Conservation (phyloP, 2,888 invertebrate genomes). For the Bhutanitis thaidina region DNA sequence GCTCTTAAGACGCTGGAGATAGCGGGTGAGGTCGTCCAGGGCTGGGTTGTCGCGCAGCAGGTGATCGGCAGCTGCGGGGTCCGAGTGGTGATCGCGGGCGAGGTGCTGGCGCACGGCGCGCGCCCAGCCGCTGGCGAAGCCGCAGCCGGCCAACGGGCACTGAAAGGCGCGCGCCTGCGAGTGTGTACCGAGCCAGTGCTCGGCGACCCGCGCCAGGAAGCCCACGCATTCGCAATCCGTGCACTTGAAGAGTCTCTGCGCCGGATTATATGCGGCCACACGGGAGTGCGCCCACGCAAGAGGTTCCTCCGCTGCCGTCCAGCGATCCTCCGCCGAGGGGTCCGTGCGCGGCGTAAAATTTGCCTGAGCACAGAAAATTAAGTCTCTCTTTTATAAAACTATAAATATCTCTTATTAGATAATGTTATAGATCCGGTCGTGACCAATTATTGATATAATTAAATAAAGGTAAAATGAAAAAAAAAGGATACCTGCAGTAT, state of each 20-base stretch:
- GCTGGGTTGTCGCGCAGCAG: conserved; percentile 86
- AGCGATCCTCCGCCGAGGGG: conserved; percentile 75
- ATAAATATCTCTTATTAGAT: too few species aligned
- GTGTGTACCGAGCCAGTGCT: conserved; percentile 87
- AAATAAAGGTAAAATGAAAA: too few species aligned
- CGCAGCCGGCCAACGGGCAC: conserved; percentile 84
- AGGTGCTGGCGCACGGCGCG: conserved; percentile 86
- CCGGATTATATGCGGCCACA: conserved; percentile 88
- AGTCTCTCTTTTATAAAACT: too few species aligned
- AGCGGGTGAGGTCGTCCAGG: conserved; percentile 86
- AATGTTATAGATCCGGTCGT: too few species aligned
- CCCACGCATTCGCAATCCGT: conserved; percentile 88
- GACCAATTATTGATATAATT: too few species aligned
- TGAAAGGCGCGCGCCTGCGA: conserved; percentile 84
- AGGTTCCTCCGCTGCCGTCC: conserved; percentile 86
- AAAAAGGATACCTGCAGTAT: conserved; percentile 61
- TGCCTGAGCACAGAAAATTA: conserved; percentile 48
- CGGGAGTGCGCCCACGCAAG: conserved; percentile 89
- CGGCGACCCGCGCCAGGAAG: conserved; percentile 85
- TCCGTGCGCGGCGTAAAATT: conserved; percentile 78
- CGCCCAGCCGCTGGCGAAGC: conserved; percentile 88
- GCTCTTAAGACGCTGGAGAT: conserved; percentile 83
- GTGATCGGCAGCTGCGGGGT: conserved; percentile 81
- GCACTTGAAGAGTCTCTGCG: conserved; percentile 87
- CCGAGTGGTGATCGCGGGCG: conserved; percentile 85